Base-by-base conservation (phyloP, 2,888 invertebrate genomes). In the Dryobotodes eremita region DNA sequence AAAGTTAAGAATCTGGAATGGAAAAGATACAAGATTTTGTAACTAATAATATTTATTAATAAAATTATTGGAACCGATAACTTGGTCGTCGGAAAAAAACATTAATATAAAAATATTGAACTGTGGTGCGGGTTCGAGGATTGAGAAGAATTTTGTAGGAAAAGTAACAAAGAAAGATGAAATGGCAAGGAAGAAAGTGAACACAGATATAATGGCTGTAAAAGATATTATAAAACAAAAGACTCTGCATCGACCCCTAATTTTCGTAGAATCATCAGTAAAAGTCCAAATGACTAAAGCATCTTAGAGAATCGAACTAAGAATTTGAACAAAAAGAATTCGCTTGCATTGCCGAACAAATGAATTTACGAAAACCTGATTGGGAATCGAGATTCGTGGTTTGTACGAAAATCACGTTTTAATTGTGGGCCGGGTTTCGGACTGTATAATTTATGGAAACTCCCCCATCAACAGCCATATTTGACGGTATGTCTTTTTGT, bases 351-450 rank as follows among this genome's bases (percentile, higher is more conserved):
- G 61, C 68, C 78, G 70, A 70, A 75, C 74, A 86, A 85, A 85
- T 66, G 79, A 82, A 80, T 88, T 87, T 75, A 75, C 50, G 50
- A 78, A 83, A 84, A 82, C 86, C 87, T 84, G 88, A 84, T 88
- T 88, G 78, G 48, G 77, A 85, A 84, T 79, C 88, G 65, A 69
- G 74, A 78, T 64, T 61, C 76, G 75, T 74, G 65, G 53, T 77
- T 78, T 78, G 42, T 31, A 62, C 80, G 78, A 75, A 77, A 86
- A 75, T 78, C 73, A 73, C 31, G 80, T 85, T 85, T 82, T 81
- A 88, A 84, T 79, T 82, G 87, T 83, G 80, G 84, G 84, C 71
- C n/a, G 82, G 82, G 87, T 85, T 84, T 82, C 48, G 59, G 13
- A 17, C 53, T 64, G 73, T 61, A 75, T 84, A 82, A 87, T 80